These are phyloP conservation scores for Pelobates cultripes DNA, from an alignment of 2,797 vertebrate species.

Conservation along the genomic window DNA sequence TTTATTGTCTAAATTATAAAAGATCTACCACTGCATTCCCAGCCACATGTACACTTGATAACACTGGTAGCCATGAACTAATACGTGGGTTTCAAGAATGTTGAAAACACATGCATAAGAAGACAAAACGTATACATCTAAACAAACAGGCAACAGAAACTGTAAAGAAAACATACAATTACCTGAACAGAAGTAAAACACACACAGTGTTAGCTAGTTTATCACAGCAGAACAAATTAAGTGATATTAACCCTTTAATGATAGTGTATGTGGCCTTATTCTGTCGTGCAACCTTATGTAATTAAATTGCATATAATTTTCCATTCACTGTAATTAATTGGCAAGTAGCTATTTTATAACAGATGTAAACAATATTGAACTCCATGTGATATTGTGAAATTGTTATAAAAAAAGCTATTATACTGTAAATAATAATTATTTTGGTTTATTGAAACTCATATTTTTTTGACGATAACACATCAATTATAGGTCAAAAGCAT, in stretches of 20 bases:
- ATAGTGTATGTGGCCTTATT: slow-evolving; percentile 1
- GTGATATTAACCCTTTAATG: slow-evolving; percentile 32
- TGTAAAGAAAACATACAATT: not conserved
- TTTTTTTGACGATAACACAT: slow-evolving; percentile 31
- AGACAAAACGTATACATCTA: not conserved
- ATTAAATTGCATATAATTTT: slow-evolving; percentile 20
- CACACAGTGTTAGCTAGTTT: not conserved
- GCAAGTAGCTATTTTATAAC: slow-evolving; percentile 3
- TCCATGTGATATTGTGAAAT: slow-evolving; percentile 19
- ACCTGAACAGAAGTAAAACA: not conserved
- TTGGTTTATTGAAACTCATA: slow-evolving; percentile 25
- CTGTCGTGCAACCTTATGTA: not conserved
- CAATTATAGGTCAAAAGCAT: slow-evolving; percentile 37
- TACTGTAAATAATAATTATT: slow-evolving; percentile 21
- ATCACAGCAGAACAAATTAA: not conserved
- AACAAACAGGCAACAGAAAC: not conserved
- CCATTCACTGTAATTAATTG: slow-evolving; percentile 19
- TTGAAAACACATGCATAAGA: not conserved
- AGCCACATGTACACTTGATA: not conserved
- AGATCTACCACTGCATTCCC: not conserved
- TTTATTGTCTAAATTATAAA: not conserved
- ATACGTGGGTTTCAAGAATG: not conserved
- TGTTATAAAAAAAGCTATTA: slow-evolving; percentile 21
- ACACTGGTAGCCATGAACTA: not conserved
- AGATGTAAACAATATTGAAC: slow-evolving; percentile 24